Base-by-base conservation (phyloP, 1,140 invertebrate genomes). In the Papilio xuthus region DNA sequence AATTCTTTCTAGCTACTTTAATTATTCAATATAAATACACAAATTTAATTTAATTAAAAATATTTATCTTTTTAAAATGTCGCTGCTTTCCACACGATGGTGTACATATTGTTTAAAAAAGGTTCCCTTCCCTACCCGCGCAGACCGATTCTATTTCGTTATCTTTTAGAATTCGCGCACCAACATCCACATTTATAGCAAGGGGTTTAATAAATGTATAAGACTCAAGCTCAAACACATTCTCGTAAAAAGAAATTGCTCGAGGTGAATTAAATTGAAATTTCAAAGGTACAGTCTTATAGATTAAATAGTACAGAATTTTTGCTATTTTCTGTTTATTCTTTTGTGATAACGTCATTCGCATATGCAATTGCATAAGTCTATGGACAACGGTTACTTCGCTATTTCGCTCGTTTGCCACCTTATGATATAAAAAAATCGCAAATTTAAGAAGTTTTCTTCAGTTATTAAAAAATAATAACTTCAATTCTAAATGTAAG, bases 231-330 rank as follows among this genome's bases (percentile, higher is more conserved):
- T 56, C 47, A 56, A 32, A 53, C 23, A 60, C 73, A 56, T 78
- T 74, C 41, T 79, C 75, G 26, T 80, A 84, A 82, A 81, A 84
- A 82, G 79, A 72, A 77, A 78, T 60, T 77, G 69, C 73, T 71
- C 26, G 42, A 80, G 67, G 44, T 81, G 79, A 81, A 80, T 79
- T 79, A 84, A 82, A 80, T 80, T 83, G 78, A 81, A 82, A 84
- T 81, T 78, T 77, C 67, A 37, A 78, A 78, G 70, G 41, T 71
- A 74, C 50, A 63, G 79, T 42, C 79, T 76, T 77, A 70, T 28
- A 80, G 47, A 80, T 67, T 67, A 67, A 67, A 32, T 13, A 32
- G 60, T 32, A 28, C 26, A 67, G 3, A 0, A 13, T 28, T 67
- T 67, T 67, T 13, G 60, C 60, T 28, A 67, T 67, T 26, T 60